phyloP scores from a whole-genome alignment of 2,888 invertebrate species.

The Carpatolechia fugitivella region DNA sequence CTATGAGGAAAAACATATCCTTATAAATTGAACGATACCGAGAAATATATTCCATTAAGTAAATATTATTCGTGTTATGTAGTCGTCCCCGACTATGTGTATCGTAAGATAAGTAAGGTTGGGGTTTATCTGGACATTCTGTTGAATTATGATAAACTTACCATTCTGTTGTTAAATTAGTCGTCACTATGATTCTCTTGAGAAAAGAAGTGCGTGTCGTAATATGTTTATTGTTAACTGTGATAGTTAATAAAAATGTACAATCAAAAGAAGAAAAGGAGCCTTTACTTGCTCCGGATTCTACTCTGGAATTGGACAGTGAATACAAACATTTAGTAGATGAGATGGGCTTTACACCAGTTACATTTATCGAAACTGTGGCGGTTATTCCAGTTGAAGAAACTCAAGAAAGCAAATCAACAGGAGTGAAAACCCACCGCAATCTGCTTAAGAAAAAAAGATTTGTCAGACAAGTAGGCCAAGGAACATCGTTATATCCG shows the following conservation, averaged over 20 bases:
- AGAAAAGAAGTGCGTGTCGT: constrained; percentile 25
- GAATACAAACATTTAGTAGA: not conserved
- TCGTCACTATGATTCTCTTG: constrained; percentile 37
- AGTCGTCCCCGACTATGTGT: not conserved
- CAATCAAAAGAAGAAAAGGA: not conserved
- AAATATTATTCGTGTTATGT: not conserved
- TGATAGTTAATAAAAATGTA: not conserved
- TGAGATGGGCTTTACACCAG: not conserved
- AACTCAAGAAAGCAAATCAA: not conserved
- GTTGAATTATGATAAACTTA: constrained; percentile 15
- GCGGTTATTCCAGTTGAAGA: not conserved
- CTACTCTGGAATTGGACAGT: not conserved
- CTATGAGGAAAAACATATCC: not conserved
- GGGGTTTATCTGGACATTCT: constrained; percentile 36
- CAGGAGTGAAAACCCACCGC: not conserved
- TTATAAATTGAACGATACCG: not conserved
- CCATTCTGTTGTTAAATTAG: constrained; percentile 23
- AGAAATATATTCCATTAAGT: not conserved
- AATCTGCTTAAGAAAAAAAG: constrained; percentile 19
- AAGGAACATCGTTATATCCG: constrained; percentile 37
- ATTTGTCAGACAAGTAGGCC: constrained; percentile 35
- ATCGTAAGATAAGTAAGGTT: constrained; percentile 41
- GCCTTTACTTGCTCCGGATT: not conserved
- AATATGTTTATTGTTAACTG: constrained; percentile 26
- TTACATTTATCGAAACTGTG: not conserved